Percentiles rank a stretch among this genome's conserved stretches.
phyloP scores from a whole-genome alignment of 37 sponge, comb jelly and placozoan genomes.

The Geodia barretti region DNA sequence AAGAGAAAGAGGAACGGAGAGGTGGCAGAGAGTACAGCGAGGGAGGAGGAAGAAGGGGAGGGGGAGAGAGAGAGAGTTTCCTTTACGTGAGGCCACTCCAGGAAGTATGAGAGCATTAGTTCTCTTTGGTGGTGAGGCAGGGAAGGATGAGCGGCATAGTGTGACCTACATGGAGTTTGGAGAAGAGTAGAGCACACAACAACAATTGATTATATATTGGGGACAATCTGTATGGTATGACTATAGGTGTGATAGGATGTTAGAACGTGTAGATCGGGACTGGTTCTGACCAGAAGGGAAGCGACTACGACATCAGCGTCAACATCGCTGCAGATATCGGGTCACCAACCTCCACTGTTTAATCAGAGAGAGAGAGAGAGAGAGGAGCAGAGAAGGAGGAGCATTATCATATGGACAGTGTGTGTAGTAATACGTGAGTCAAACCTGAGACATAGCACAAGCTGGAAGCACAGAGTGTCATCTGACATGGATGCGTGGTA shows the following conservation, averaged over 20 bases:
- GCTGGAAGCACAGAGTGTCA: constrained; percentile 39
- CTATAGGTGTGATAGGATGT: background rate
- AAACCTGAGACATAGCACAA: constrained; percentile 39
- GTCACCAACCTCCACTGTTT: background rate
- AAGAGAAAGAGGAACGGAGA: background rate
- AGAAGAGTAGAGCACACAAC: no score
- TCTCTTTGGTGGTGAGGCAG: constrained; percentile 32
- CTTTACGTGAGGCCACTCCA: background rate
- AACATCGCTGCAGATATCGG: background rate
- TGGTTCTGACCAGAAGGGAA: no score
- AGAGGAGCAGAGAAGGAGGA: background rate
- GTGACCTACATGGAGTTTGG: no score
- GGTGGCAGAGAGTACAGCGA: background rate
- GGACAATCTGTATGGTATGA: no score
- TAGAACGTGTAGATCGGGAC: background rate
- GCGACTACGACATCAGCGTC: no score
- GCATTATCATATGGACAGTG: background rate
- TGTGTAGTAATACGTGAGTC: background rate
- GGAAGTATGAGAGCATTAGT: constrained; percentile 17
- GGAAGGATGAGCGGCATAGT: constrained; percentile 24
- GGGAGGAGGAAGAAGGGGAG: constrained; percentile 3
- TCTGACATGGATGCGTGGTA: constrained; percentile 27
- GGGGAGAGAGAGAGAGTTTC: background rate
- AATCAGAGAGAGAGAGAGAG: background rate
- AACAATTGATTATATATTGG: no score